Evolutionary conservation across 2,888 invertebrate species (phyloP).

Genomic region (Chloroclysta siterata): DNA sequence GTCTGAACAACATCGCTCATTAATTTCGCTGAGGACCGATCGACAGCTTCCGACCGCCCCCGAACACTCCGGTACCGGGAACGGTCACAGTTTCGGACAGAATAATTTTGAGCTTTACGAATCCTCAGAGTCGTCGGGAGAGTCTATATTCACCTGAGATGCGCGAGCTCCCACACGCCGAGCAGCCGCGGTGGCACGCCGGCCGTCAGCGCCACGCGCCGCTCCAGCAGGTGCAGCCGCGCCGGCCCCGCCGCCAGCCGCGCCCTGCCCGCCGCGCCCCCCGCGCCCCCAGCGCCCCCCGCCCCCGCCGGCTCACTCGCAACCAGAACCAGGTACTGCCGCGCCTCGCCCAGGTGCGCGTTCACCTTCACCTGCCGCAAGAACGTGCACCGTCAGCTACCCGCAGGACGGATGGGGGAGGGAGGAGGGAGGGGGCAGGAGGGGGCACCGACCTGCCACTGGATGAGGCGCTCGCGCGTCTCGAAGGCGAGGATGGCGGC

Average conservation of each 20-base stretch:
- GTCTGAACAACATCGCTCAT: conserved; percentile 69
- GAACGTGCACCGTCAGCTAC: not conserved
- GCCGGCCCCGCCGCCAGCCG: conserved; percentile 92
- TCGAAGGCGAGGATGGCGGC: conserved; percentile 94
- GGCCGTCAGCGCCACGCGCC: conserved; percentile 91
- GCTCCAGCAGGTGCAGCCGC: conserved; percentile 91
- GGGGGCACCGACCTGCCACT: conserved; percentile 88
- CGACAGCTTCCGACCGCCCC: not conserved
- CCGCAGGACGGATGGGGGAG: not conserved
- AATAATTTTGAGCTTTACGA: too few relatives aligned
- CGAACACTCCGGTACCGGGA: too few relatives aligned
- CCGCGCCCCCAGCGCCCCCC: conserved; percentile 28
- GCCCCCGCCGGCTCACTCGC: conserved; percentile 35
- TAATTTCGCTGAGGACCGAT: not conserved
- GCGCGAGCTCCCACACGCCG: conserved; percentile 88
- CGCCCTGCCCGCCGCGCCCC: conserved; percentile 25
- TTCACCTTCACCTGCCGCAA: conserved; percentile 65
- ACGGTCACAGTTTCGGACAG: too few relatives aligned
- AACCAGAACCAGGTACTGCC: conserved; percentile 68
- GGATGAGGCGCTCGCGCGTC: conserved; percentile 93
- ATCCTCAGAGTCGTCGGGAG: too few relatives aligned
- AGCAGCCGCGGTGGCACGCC: conserved; percentile 92
- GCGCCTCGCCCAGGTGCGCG: conserved; percentile 64
- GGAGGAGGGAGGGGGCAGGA: not conserved
- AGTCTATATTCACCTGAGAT: conserved; percentile 80